These are phyloP conservation scores for Coreoperca whiteheadi DNA, from an alignment of 2,113 vertebrate species.

Conservation along the genomic window DNA sequence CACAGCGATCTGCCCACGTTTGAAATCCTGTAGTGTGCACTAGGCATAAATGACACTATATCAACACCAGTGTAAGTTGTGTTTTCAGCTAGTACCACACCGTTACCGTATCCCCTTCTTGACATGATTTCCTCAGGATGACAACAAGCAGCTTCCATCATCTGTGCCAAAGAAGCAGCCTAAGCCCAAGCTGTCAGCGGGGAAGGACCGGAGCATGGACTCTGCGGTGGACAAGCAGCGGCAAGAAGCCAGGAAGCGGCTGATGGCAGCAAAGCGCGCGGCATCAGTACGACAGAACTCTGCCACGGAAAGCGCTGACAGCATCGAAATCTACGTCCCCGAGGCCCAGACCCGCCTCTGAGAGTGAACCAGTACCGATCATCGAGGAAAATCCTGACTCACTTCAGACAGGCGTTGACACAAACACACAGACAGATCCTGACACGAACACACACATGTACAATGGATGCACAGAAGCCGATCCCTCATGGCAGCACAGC, in stretches of 20 bases:
- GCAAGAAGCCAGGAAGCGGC: slow-evolving; percentile 95
- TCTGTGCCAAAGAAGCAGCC: slow-evolving; percentile 97
- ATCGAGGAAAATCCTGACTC: slow-evolving; percentile 39
- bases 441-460: slow-evolving; percentile 58
- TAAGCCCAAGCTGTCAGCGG: slow-evolving; percentile 89
- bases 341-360: slow-evolving; percentile 93
- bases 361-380: slow-evolving; percentile 61
- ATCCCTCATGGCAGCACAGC: slow-evolving; percentile 58
- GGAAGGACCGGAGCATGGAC: slow-evolving; percentile 92
- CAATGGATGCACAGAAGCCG: slow-evolving; percentile 56
- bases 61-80: not conserved
- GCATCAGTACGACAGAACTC: slow-evolving; percentile 98
- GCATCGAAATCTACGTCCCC: slow-evolving; percentile 98
- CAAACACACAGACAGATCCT: slow-evolving; percentile 56
- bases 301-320: slow-evolving; percentile 97
- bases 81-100: not conserved
- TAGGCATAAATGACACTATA: not conserved
- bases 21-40: too few species aligned
- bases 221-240: slow-evolving; percentile 93
- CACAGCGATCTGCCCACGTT: too few species aligned
- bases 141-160: slow-evolving; percentile 93
- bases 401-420: slow-evolving; percentile 58
- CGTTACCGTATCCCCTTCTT: slow-evolving; percentile 2
- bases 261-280: slow-evolving; percentile 96
- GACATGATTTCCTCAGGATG: slow-evolving; percentile 84